Evolutionary conservation across 2,888 invertebrate species (phyloP).

Genomic region (Coronaproctus castanopsis): DNA sequence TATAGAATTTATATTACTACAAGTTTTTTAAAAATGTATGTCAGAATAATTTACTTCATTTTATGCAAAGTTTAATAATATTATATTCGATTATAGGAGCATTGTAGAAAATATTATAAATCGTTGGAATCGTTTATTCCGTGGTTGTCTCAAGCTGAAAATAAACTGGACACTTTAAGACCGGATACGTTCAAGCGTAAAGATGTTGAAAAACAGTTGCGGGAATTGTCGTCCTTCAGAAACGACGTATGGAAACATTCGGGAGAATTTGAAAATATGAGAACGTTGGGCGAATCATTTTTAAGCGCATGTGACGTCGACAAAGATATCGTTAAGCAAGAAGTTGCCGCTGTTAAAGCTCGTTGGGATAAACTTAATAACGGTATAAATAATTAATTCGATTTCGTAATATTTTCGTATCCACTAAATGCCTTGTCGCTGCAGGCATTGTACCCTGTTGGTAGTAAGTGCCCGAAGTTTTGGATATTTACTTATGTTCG

Average conservation of each 20-base stretch:
- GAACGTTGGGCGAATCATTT: slow-evolving; percentile 69
- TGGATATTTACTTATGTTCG: too few species aligned
- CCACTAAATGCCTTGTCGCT: too few species aligned
- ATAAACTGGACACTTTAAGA: slow-evolving; percentile 53
- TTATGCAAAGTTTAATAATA: not conserved
- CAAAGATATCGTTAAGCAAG: slow-evolving; percentile 67
- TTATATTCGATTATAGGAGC: slow-evolving; percentile 33
- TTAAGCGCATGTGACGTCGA: slow-evolving; percentile 73
- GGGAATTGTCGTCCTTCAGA: slow-evolving; percentile 69
- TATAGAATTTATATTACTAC: too few species aligned
- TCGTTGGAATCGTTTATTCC: slow-evolving; percentile 67
- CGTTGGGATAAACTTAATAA: slow-evolving; percentile 83
- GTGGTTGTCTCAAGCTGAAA: slow-evolving; percentile 74
- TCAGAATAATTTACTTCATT: too few species aligned
- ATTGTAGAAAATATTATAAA: slow-evolving; percentile 71
- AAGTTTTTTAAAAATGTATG: too few species aligned
- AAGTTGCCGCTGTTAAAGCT: slow-evolving; percentile 58
- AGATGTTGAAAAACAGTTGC: slow-evolving; percentile 68
- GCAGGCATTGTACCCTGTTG: too few species aligned
- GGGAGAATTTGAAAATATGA: slow-evolving; percentile 78
- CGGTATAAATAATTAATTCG: too few species aligned
- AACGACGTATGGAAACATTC: slow-evolving; percentile 87
- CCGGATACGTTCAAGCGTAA: slow-evolving; percentile 64
- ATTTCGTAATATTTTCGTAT: too few species aligned
- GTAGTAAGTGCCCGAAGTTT: too few species aligned